A percentile compares a stretch with the other conserved stretches of the same genome.
phyloP scores from a whole-genome alignment of 2,113 vertebrate species.

The Petroica traversi region DNA sequence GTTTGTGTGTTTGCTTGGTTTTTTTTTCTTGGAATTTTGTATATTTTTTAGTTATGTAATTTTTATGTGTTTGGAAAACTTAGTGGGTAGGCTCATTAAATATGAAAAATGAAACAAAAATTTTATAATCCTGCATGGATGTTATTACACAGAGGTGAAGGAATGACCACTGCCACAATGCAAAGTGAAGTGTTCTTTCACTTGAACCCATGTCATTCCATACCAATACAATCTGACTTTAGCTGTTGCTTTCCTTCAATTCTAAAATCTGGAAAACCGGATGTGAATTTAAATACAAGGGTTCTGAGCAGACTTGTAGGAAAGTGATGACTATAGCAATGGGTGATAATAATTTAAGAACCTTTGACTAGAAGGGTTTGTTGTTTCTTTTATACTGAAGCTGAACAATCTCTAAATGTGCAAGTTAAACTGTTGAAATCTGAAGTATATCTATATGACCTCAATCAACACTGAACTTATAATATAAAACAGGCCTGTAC shows the following conservation, averaged over 20 bases:
- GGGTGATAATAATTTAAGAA: neutral
- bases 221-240: neutral
- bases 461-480: neutral
- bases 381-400: neutral
- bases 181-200: neutral
- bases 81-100: neutral
- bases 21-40: neutral
- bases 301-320: neutral
- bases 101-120: neutral
- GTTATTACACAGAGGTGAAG: neutral
- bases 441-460: neutral
- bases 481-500: neutral
- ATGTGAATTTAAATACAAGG: neutral
- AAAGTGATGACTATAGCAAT: neutral
- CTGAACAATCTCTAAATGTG: neutral
- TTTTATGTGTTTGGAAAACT: neutral
- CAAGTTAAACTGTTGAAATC: neutral
- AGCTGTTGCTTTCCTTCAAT: neutral
- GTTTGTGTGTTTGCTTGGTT: neutral
- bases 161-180: neutral
- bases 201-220: neutral
- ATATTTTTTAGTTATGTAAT: neutral
- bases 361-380: neutral
- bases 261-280: neutral
- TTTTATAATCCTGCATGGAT: neutral